Evolutionary conservation across 2,888 invertebrate species (phyloP).

Genomic region (Xestia xanthographa): DNA sequence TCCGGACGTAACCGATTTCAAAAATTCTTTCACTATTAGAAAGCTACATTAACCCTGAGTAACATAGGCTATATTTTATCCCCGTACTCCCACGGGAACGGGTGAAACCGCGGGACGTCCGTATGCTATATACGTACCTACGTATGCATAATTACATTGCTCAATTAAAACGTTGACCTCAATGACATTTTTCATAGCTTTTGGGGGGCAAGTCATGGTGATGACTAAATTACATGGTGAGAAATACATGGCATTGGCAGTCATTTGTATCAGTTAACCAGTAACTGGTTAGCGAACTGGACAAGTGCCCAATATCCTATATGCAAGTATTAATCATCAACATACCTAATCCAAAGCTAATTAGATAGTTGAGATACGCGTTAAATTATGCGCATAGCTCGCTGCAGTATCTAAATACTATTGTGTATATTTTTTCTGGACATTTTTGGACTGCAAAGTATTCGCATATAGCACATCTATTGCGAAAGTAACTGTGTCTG

Average conservation of each 20-base stretch:
- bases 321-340: constrained; percentile 21
- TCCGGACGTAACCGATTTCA: no score
- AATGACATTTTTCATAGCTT: no score
- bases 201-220: no score
- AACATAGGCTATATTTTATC: no score
- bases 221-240: not conserved
- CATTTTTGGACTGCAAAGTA: not conserved
- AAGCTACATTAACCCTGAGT: no score
- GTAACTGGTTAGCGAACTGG: constrained; percentile 21
- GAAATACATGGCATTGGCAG: not conserved
- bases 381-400: constrained; percentile 11
- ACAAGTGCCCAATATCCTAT: constrained; percentile 38
- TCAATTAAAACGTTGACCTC: no score
- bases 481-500: not conserved
- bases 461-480: not conserved
- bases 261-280: not conserved
- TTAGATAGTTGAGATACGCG: constrained; percentile 19
- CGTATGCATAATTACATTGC: no score
- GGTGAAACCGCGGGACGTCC: no score
- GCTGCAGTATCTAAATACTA: not conserved
- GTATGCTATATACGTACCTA: no score
- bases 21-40: no score
- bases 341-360: constrained; percentile 18
- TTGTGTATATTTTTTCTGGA: no score
- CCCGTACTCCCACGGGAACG: no score